phyloP scores from a whole-genome alignment of 2,797 vertebrate genomes.

The Chelmon rostratus region DNA sequence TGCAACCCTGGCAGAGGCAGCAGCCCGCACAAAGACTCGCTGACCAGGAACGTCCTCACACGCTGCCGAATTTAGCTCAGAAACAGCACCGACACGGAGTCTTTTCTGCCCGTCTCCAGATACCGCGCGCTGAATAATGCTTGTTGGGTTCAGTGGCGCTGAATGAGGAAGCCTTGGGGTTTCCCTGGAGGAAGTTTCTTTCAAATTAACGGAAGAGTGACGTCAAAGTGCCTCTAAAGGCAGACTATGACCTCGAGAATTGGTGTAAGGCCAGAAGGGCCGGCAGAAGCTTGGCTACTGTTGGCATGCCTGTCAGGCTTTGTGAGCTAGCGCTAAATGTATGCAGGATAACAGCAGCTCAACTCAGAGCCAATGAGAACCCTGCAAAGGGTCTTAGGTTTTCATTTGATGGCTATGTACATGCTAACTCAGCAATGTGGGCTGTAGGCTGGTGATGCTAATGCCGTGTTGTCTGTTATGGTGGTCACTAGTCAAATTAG shows the following conservation, averaged over 20 bases:
- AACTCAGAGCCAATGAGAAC: background rate
- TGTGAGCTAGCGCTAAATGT: background rate
- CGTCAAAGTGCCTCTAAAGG: conserved; percentile 2
- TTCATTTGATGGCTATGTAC: background rate
- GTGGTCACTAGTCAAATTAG: background rate
- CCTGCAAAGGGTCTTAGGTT: background rate
- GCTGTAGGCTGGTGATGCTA: background rate
- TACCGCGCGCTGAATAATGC: background rate
- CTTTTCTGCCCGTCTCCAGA: background rate
- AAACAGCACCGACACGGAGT: background rate
- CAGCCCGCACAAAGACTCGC: conserved; percentile 20
- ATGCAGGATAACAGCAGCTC: background rate
- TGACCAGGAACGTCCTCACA: conserved; percentile 21
- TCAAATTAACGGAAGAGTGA: conserved; percentile 15
- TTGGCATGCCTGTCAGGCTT: background rate
- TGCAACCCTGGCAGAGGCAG: conserved; percentile 17
- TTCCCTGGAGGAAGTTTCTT: background rate
- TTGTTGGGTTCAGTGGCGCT: background rate
- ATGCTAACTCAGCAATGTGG: background rate
- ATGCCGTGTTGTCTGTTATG: background rate
- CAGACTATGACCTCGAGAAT: background rate
- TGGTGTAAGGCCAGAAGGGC: conserved; percentile 12
- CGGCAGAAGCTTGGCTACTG: background rate
- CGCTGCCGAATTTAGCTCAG: background rate
- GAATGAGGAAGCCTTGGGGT: background rate